Evolutionary conservation across 2,888 invertebrate species (phyloP), one percentile per base, ranked within the genome.

Genomic region (Tricholauxania praeusta): DNA sequence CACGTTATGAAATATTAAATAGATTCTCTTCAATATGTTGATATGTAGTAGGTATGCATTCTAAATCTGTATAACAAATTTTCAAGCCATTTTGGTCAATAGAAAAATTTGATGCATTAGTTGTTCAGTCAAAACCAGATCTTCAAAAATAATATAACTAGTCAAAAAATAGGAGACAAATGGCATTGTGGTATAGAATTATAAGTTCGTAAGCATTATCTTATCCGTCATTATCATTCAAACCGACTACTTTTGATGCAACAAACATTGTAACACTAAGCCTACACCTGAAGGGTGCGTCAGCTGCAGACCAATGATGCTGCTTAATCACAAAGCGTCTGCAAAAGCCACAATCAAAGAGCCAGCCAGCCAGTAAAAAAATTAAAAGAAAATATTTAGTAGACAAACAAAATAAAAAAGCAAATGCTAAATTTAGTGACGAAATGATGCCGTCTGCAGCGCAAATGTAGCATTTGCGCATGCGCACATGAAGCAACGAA

Each of bases 381-480:
- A 39, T 1, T 10, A 39, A 39, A 39, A 39, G 12, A 22, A 8
- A 15, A 7, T 12, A 14, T 17, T 3, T 28, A 28, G 57, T 19
- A 57, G 19, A 19, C 17, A 22, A 15, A 15, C 64, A 52, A 47
- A 47, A 68, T 28, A 57, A 47, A 57, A 49, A 8, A 15, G 12
- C 57, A 55, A 22, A 14, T 19, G 32, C 12, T n/a, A 49, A 59
- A 59, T 17, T 12, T 19, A 55, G 28, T 39, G 63, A 47, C 32
- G 67, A 52, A 60, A 59, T 48, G 49, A 28, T 47, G 57, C 63
- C 53, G 52, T 52, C 48, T 59, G 53, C 70, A 47, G 32, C 47
- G 62, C 10, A 39, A 68, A 71, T 64, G 39, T 28, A 72, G 19
- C 55, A 71, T 74, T 76, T 72, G 74, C 76, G 72, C 74, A 75